Percentiles rank a stretch among this genome's conserved stretches.
phyloP scores from a whole-genome alignment of 1,140 invertebrate species.

The Ridgeia piscesae region DNA sequence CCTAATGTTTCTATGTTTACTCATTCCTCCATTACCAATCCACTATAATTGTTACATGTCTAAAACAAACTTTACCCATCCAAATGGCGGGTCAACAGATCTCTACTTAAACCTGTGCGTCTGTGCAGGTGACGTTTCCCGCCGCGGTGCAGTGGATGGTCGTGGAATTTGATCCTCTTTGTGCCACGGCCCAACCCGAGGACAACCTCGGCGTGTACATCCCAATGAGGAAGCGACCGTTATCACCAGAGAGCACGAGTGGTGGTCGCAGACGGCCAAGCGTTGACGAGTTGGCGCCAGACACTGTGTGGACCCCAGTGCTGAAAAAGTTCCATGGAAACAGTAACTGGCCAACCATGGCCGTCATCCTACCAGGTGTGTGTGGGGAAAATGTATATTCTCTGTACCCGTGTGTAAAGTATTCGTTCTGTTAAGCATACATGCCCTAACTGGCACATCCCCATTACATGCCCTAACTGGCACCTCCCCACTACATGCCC shows the following conservation, averaged over 20 bases:
- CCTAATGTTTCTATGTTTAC: too few species aligned
- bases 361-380: constrained; percentile 80
- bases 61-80: background rate
- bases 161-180: constrained; percentile 89
- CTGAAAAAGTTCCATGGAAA: constrained; percentile 71
- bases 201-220: constrained; percentile 87
- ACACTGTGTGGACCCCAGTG: constrained; percentile 68
- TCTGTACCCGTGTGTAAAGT: too few species aligned
- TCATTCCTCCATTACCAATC: too few species aligned
- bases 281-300: constrained; percentile 45
- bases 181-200: constrained; percentile 90
- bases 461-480: too few species aligned
- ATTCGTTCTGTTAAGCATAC: background rate
- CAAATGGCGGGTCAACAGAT: background rate
- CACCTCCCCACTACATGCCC: too few species aligned
- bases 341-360: constrained; percentile 83
- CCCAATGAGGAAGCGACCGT: constrained; percentile 54
- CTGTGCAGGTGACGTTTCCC: constrained; percentile 81
- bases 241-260: constrained; percentile 22
- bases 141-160: constrained; percentile 85
- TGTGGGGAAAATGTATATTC: constrained; percentile 8
- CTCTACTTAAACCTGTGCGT: background rate
- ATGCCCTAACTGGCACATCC: too few species aligned
- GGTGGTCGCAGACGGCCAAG: background rate
- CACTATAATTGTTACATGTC: too few species aligned